phyloP scores from a whole-genome alignment of 2,888 invertebrate species.

The Protodeltote pygarga region DNA sequence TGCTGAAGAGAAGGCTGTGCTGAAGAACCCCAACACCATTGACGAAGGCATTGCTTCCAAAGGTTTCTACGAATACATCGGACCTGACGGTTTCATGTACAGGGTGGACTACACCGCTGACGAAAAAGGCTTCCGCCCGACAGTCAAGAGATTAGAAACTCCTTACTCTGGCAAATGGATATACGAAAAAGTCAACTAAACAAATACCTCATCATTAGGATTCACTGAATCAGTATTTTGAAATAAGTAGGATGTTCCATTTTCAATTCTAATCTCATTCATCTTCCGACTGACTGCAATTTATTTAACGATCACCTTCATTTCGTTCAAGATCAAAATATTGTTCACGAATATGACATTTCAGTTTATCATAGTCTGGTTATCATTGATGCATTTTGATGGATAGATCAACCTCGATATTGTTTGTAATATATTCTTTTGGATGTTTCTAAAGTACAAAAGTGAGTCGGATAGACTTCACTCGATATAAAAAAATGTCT shows the following conservation, averaged over 20 bases:
- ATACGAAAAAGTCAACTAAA: slow-evolving; percentile 77
- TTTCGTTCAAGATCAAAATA: slow-evolving; percentile 61
- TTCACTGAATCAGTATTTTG: slow-evolving; percentile 78
- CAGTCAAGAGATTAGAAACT: slow-evolving; percentile 79
- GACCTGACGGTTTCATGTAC: slow-evolving; percentile 84
- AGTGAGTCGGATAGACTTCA: slow-evolving; percentile 51
- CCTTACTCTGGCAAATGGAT: slow-evolving; percentile 84
- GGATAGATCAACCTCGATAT: slow-evolving; percentile 50
- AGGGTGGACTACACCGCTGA: slow-evolving; percentile 84
- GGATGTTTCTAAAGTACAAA: slow-evolving; percentile 62
- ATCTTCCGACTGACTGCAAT: slow-evolving; percentile 57
- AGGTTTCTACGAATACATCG: slow-evolving; percentile 85
- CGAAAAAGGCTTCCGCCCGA: slow-evolving; percentile 83
- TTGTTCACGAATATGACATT: slow-evolving; percentile 75
- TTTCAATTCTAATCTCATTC: slow-evolving; percentile 41
- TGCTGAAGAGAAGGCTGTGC: slow-evolving; percentile 82
- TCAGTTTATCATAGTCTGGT: slow-evolving; percentile 54
- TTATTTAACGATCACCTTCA: slow-evolving; percentile 55
- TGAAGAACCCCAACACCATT: slow-evolving; percentile 80
- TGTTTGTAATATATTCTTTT: slow-evolving; percentile 48
- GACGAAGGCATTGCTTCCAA: slow-evolving; percentile 83
- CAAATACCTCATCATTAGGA: slow-evolving; percentile 41
- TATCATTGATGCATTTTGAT: slow-evolving; percentile 46
- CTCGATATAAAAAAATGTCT: slow-evolving; percentile 58
- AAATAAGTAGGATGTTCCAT: slow-evolving; percentile 61